Base-by-base conservation (phyloP, 2,113 vertebrate species). In the Microtus oregoni region DNA sequence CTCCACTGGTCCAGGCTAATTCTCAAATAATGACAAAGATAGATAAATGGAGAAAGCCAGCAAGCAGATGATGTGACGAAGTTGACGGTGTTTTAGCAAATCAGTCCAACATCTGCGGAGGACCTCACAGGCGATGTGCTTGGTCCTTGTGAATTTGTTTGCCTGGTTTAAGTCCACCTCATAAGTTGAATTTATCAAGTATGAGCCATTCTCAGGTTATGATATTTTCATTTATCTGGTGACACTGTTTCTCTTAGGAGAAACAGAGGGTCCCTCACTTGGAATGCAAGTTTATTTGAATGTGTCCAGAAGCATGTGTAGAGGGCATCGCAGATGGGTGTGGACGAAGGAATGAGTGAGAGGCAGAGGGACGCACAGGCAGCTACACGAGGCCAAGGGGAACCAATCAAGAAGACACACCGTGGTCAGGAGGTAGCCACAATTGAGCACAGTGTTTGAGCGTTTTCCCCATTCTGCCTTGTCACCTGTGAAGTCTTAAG, bases 331-430 rank as follows among this genome's bases (percentile, higher is more conserved):
- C 26, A 76, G 76, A 72, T 73, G 63, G 55, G 2, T 38, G 68
- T 30, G 50, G 75, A 63, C 35, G 5, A 47, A 35, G 76, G 19
- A 52, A 13, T 1, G 2, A 26, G 47, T 4, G 26, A 19, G 47
- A 28, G 28, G n/a, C 68, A 3, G 63, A 67, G 30, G 50, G 77
- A 58, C 7, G 28, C 35, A 0, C 6, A 68, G 24, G 47, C 58
- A 52, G 32, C 20, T n/a, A 22, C 4, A 0, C 0, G 52, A 72
- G 11, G 12, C 50, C 82, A 7, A 26, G 3, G 1, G 55, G 30
- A 55, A 63, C 17, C 0, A 65, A 58, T 67, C n/a, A 13, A 28
- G 5, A 41, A 63, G 47, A 24, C 4, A n/a, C 15, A 0, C 8
- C 0, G 0, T 38, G 44, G 20, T n/a, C 41, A 19, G n/a, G 55